Conservation (phyloP, 1,140 invertebrate species). For the Drosophila paulistorum region DNA sequence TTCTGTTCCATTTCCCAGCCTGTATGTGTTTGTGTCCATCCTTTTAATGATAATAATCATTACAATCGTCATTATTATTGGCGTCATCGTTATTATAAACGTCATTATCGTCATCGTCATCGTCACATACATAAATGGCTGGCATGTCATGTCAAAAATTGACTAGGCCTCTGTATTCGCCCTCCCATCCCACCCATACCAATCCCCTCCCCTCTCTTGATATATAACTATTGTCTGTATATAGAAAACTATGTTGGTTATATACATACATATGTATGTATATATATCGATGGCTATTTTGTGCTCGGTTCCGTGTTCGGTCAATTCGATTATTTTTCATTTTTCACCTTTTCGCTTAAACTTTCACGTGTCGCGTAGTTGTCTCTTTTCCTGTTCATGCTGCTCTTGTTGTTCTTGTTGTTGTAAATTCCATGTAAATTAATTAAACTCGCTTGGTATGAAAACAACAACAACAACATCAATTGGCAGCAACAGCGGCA, state of each 20-base stretch:
- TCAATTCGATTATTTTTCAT: conserved; percentile 80
- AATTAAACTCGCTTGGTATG: conserved; percentile 78
- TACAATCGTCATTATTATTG: background rate
- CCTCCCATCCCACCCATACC: background rate
- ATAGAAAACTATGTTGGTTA: conserved; percentile 17
- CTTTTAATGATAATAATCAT: conserved; percentile 5
- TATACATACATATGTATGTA: no score
- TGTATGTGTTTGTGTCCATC: background rate
- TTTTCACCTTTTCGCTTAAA: conserved; percentile 77
- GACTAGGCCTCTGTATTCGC: conserved; percentile 42
- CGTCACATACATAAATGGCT: conserved; percentile 30
- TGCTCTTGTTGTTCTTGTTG: conserved; percentile 50
- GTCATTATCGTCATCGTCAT: background rate
- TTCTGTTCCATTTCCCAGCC: conserved; percentile 1
- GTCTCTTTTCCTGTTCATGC: conserved; percentile 20
- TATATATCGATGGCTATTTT: conserved; percentile 39
- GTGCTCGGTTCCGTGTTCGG: conserved; percentile 50
- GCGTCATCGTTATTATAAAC: background rate
- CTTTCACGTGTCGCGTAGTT: conserved; percentile 68
- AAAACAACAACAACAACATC: conserved; percentile 26
- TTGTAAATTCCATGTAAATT: conserved; percentile 81
- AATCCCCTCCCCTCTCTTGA: background rate
- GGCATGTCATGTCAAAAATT: conserved; percentile 60
- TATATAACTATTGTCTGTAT: background rate
- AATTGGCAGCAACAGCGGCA: background rate